These are phyloP conservation scores for Meteorus cinctellus DNA, from an alignment of 2,888 invertebrate genomes.

Conservation along the genomic window DNA sequence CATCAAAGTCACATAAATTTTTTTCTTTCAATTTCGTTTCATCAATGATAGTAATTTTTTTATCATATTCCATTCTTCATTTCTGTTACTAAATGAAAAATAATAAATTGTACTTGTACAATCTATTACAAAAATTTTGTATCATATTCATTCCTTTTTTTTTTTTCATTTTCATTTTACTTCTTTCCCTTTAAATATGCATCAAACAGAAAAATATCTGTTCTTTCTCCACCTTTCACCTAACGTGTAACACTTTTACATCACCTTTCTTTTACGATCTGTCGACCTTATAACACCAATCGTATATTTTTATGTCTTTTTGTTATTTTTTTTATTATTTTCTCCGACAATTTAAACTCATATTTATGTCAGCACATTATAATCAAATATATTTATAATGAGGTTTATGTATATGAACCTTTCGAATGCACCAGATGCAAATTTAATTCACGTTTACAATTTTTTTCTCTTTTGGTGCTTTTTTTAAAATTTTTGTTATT, in stretches of 20 bases:
- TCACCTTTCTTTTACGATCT: slow-evolving; percentile 17
- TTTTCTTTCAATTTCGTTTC: neutral
- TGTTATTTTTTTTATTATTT: neutral
- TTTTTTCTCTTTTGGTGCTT: neutral
- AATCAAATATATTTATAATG: neutral
- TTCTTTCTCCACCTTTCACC: slow-evolving; percentile 23
- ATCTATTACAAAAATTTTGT: neutral
- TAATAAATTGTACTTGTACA: neutral
- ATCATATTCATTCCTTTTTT: neutral
- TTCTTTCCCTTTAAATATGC: neutral
- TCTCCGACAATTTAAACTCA: neutral
- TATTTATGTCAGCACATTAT: neutral
- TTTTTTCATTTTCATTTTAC: neutral
- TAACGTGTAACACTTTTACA: slow-evolving; percentile 39
- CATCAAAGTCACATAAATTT: neutral
- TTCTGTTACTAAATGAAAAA: neutral
- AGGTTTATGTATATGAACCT: neutral
- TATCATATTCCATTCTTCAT: neutral
- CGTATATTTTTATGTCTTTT: neutral
- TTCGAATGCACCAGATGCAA: neutral
- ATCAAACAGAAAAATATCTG: slow-evolving; percentile 3
- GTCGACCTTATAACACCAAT: slow-evolving; percentile 42
- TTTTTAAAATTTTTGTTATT: neutral
- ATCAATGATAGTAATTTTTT: neutral
- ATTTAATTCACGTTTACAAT: neutral